These are phyloP conservation scores for Chouioia cunea DNA, from an alignment of 2,888 invertebrate genomes.

Conservation along the genomic window DNA sequence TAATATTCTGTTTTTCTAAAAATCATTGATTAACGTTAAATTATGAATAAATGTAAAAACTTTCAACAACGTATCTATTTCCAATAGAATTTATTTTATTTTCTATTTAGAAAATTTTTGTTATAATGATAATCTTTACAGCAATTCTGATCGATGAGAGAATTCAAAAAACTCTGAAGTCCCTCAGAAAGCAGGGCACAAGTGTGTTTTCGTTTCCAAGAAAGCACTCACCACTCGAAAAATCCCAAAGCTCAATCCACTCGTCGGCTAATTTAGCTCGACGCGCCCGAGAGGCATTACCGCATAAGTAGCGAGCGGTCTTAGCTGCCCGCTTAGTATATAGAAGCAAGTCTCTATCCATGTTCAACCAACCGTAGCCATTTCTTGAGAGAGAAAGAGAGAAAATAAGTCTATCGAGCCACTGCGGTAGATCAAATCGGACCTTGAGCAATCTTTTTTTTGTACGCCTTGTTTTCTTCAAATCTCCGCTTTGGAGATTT, in stretches of 20 bases:
- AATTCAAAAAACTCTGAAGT: too few relatives aligned
- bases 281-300: constrained; percentile 17
- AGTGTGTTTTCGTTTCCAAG: constrained; percentile 4
- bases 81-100: too few relatives aligned
- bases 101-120: too few relatives aligned
- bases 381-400: constrained; percentile 11
- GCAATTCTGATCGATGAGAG: too few relatives aligned
- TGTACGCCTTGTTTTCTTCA: neutral
- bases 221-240: neutral
- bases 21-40: too few relatives aligned
- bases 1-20: too few relatives aligned
- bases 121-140: too few relatives aligned
- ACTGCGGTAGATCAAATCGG: neutral
- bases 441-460: too few relatives aligned
- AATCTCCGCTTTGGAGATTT: too few relatives aligned
- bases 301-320: constrained; percentile 17
- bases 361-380: constrained; percentile 43
- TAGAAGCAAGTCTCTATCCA: constrained; percentile 48
- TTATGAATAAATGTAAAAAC: too few relatives aligned
- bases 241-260: constrained; percentile 7
- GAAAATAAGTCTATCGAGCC: constrained; percentile 1
- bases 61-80: too few relatives aligned
- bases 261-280: constrained; percentile 12
- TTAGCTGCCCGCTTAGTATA: constrained; percentile 29
- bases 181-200: neutral